Percentiles rank a stretch among this genome's conserved stretches.
These are phyloP conservation scores for Stichopus chloronotus DNA, from an alignment of 35 echinoderm and acorn worm species.

Conservation along the genomic window DNA sequence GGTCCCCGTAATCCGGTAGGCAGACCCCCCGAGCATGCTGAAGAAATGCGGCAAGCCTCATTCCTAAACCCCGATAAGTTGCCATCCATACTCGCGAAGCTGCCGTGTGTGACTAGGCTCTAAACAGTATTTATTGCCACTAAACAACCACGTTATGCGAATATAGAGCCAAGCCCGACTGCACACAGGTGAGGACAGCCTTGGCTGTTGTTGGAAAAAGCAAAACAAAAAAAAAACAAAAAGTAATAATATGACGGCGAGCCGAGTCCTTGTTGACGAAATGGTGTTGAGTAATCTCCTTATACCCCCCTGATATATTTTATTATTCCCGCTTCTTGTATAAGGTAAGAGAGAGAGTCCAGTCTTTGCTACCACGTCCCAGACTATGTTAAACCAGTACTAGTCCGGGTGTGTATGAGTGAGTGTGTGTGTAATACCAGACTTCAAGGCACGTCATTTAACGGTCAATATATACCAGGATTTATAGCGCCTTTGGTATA, in stretches of 20 bases:
- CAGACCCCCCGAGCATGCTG: slow-evolving; percentile 48
- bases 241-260: background rate
- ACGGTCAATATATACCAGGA: slow-evolving; percentile 54
- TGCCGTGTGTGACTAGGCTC: slow-evolving; percentile 57
- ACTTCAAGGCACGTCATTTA: slow-evolving; percentile 37
- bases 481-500: slow-evolving; percentile 59
- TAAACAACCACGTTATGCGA: slow-evolving; percentile 61
- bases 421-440: background rate
- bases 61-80: slow-evolving; percentile 59
- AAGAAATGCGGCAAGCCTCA: slow-evolving; percentile 58
- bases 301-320: slow-evolving; percentile 22
- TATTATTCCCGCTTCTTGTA: slow-evolving; percentile 10
- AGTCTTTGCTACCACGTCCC: no score
- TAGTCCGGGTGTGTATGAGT: no score
- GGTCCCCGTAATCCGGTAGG: slow-evolving; percentile 45
- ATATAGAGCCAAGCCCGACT: slow-evolving; percentile 49
- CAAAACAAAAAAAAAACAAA: background rate
- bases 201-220: slow-evolving; percentile 1
- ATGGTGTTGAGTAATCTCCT: slow-evolving; percentile 5
- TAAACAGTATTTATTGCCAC: slow-evolving; percentile 61
- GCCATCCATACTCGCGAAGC: slow-evolving; percentile 51
- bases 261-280: slow-evolving; percentile 30
- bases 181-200: slow-evolving; percentile 42
- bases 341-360: background rate
- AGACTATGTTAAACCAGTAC: no score